Conservation (phyloP, 1,140 invertebrate species). For the Danaus plexippus region DNA sequence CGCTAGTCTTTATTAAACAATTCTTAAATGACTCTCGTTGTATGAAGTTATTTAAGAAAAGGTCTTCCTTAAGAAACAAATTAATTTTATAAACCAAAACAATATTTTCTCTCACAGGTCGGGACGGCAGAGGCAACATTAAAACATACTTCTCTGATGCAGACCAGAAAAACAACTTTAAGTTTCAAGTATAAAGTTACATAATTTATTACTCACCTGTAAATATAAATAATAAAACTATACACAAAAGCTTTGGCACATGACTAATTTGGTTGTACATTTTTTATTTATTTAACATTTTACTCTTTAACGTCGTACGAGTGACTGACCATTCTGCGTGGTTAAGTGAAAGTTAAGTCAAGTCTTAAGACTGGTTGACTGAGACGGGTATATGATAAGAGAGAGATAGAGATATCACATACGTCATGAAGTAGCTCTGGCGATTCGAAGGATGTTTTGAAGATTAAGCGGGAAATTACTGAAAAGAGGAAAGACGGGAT, state of each 20-base stretch:
- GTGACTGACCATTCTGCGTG: conserved; percentile 16
- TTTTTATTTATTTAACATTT: conserved; percentile 25
- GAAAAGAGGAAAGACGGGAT: background rate
- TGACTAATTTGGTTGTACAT: conserved; percentile 41
- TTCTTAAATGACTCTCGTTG: no score
- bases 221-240: conserved; percentile 34
- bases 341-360: conserved; percentile 54
- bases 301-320: conserved; percentile 8
- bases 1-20: no score
- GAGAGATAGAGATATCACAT: conserved; percentile 19
- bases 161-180: background rate
- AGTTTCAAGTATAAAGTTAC: background rate
- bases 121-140: no score
- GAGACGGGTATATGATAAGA: conserved; percentile 31
- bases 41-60: no score
- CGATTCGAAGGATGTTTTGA: conserved; percentile 3
- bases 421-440: conserved; percentile 23
- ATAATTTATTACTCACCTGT: conserved; percentile 29
- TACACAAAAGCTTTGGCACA: conserved; percentile 45
- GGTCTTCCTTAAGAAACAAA: no score
- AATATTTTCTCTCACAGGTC: no score
- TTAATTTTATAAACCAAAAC: no score
- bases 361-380: conserved; percentile 26
- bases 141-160: no score
- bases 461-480: conserved; percentile 3